A percentile compares a stretch with the other conserved stretches of the same genome.
phyloP scores from a whole-genome alignment of 2,113 vertebrate genomes.

The Crotalus tigris region DNA sequence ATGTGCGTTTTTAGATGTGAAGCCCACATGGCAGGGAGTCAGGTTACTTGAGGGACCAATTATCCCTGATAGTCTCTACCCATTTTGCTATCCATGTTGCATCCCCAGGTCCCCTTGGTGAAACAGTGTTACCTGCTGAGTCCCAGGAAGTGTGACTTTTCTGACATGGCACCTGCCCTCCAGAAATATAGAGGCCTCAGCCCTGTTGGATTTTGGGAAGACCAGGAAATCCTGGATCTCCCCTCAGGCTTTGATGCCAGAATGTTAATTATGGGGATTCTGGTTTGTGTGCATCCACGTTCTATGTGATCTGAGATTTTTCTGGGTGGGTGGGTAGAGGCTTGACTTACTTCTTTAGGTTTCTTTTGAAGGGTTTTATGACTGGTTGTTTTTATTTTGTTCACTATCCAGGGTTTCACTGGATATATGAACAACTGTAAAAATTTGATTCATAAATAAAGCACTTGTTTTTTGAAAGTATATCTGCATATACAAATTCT shows the following conservation, averaged over 20 bases:
- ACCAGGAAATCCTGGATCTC: background rate
- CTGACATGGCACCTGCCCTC: background rate
- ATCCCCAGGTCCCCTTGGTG: background rate
- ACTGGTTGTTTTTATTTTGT: background rate
- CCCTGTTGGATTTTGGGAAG: background rate
- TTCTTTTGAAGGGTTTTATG: background rate
- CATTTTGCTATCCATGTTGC: background rate
- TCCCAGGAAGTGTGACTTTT: background rate
- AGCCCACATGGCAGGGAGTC: background rate
- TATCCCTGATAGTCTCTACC: background rate
- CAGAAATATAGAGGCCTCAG: background rate
- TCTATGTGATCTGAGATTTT: background rate
- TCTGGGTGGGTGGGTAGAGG: background rate
- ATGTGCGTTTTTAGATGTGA: background rate
- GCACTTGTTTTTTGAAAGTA: background rate
- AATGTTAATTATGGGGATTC: background rate
- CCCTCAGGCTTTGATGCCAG: background rate
- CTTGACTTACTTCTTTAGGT: background rate
- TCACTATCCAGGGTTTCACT: background rate
- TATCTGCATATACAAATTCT: background rate
- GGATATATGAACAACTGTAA: background rate
- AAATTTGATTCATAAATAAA: background rate
- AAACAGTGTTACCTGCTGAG: background rate
- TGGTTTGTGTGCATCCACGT: background rate
- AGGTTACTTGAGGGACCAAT: background rate